Evolutionary conservation across 2,797 vertebrate species (phyloP), one percentile per base, ranked within the genome.

Genomic region (Glossophaga mutica): DNA sequence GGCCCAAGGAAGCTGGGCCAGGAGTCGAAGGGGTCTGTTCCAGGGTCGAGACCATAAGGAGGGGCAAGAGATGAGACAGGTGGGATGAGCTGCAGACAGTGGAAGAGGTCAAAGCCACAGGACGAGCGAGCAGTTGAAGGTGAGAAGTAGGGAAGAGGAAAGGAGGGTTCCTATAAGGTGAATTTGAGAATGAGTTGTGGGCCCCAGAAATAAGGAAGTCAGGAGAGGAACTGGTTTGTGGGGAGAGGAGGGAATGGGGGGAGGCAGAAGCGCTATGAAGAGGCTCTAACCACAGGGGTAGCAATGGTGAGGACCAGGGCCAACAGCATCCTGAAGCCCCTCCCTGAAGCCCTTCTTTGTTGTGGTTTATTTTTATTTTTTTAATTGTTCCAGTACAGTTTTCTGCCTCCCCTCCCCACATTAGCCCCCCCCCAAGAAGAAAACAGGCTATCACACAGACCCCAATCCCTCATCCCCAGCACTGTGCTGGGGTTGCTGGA

Each of bases 161-260:
- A 84, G 57, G 65, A 67, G 29, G 29, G 10, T 42, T 59, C 32
- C 0, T 9, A 9, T 88, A 87, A 76, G n/a, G 83, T 59, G 62
- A 87, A 73, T 37, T n/a, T 76, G 65, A 90, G 78, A 86, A 52
- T 67, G 87, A 93, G 32, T 18, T 89, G 14, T 0, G 18, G 95
- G 78, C 68, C 37, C 16, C 92, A 85, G 78, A 94, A 94, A 94
- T 42, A 55, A 93, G 94, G 96, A 97, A 97, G 96, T 95, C 52
- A 70, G 79, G 39, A 91, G 77, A 94, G 97, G 96, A 97, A 95
- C 91, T 96, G 42, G 74, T 81, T 77, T 76, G 57, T 88, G 83
- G 74, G 90, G 70, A 50, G 59, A 82, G 39, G 73, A 91, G 67
- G 39, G 50, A 22, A 21, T 21, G 52, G 70, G 50, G 34, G 81